A percentile compares a stretch with the other conserved stretches of the same genome.
phyloP scores from a whole-genome alignment of 2,888 invertebrate genomes.

The Sturmia bella region DNA sequence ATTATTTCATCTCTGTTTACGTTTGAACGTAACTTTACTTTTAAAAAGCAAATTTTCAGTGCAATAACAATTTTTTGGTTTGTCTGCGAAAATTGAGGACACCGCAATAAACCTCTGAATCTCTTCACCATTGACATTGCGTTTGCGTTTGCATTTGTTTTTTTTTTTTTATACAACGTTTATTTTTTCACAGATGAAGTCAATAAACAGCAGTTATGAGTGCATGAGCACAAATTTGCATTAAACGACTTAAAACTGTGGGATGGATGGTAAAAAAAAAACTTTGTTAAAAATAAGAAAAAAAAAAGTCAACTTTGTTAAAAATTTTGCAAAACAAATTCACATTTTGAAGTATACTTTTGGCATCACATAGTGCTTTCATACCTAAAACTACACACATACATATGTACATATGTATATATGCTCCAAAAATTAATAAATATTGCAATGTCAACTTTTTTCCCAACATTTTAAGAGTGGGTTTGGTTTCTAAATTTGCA shows the following conservation, averaged over 20 bases:
- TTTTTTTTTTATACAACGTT: neutral
- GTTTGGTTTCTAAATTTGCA: too few relatives aligned
- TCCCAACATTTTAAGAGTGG: too few relatives aligned
- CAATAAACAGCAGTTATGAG: constrained; percentile 43
- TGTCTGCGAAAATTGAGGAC: constrained; percentile 49
- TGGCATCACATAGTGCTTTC: too few relatives aligned
- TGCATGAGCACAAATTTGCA: constrained; percentile 23
- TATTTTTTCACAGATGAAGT: constrained; percentile 33
- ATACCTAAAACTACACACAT: too few relatives aligned
- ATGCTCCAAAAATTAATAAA: too few relatives aligned
- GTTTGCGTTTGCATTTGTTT: neutral
- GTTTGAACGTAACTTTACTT: neutral
- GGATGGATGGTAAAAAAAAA: neutral
- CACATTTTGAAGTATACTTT: too few relatives aligned
- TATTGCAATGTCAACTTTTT: too few relatives aligned
- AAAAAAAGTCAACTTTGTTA: too few relatives aligned
- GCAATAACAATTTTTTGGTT: neutral
- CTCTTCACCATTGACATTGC: constrained; percentile 33
- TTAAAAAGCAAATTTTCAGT: neutral
- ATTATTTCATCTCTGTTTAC: constrained; percentile 33
- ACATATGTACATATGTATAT: too few relatives aligned
- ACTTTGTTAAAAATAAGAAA: too few relatives aligned
- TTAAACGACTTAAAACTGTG: constrained; percentile 41
- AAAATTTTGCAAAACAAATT: too few relatives aligned
- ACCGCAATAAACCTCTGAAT: constrained; percentile 50